Evolutionary conservation across 2,888 invertebrate genomes (phyloP).

Genomic region (Xestia ashworthii): DNA sequence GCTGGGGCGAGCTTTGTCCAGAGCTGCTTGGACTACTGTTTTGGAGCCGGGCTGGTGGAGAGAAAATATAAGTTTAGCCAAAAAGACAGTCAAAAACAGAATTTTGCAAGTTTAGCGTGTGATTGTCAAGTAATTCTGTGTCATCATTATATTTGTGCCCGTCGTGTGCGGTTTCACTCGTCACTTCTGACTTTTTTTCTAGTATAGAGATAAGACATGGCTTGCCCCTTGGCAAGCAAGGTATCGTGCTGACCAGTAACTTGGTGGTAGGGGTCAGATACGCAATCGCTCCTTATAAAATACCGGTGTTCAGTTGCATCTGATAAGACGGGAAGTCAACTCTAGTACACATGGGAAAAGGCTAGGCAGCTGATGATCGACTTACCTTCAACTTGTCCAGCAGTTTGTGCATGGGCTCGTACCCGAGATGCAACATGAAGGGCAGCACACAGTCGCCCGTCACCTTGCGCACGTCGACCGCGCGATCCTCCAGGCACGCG

Average conservation of each 20-base stretch:
- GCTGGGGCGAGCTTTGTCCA: slow-evolving; percentile 96
- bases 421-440: slow-evolving; percentile 98
- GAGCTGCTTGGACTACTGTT: slow-evolving; percentile 93
- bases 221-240: too few species aligned
- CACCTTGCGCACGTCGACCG: slow-evolving; percentile 97
- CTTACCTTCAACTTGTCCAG: slow-evolving; percentile 94
- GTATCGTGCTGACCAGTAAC: too few species aligned
- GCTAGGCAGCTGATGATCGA: too few species aligned
- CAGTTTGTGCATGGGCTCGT: slow-evolving; percentile 94
- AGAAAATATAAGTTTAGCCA: neutral
- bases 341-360: too few species aligned
- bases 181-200: too few species aligned
- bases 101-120: neutral
- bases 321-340: too few species aligned
- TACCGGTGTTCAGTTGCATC: too few species aligned
- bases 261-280: too few species aligned
- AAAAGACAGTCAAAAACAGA: neutral
- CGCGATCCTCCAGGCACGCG: slow-evolving; percentile 97
- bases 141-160: too few species aligned
- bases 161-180: too few species aligned
- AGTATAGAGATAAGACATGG: too few species aligned
- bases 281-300: too few species aligned
- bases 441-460: slow-evolving; percentile 97
- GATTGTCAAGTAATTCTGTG: neutral
- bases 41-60: slow-evolving; percentile 92